Evolutionary conservation across 2,888 invertebrate species (phyloP), one percentile per base, ranked within the genome.

Genomic region (Tineola bisselliella): DNA sequence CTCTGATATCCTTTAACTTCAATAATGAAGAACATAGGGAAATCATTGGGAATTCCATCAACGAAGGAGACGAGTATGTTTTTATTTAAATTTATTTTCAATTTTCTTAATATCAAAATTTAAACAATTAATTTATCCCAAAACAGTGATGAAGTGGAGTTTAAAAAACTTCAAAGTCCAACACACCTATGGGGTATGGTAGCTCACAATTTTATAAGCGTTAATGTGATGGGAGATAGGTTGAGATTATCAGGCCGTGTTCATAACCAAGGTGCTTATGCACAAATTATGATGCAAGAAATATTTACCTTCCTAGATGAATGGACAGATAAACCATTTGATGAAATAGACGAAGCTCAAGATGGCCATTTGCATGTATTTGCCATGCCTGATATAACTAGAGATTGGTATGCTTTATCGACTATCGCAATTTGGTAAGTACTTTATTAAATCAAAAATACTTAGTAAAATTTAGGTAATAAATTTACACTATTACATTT

Each of bases 371-470:
- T 86, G 67, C 71, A 74, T 63, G 67, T 87, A 1, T 63, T 83
- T 6, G 84, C 79, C 0, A 61, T 84, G 17, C 84, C 86, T 12
- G 86, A 86, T 66, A 69, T 79, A 0, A 66, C 71, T 0, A 71
- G 67, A 13, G 75, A 80, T 18, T 87, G 84, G 86, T 67, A 75
- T 59, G 73, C 83, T 0, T 66, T 86, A 1, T 81, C 83, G 0
- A 76, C 74, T 0, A 68, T 84, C 30, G 79, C 75, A n/a, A 72
- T 87, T 64, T 86, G 87, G 87, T 87, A 66, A 77, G 84, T 72
- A n/a, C 15, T 25, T 18, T 25, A 6, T 48, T 1, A 10, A 17
- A n/a, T 43, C 8, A 38, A 38, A 38, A 10, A 38, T 38, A 12
- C 10, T 2, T 12, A 38, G 5, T 5, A 31, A 38, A 6, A 3